Conservation (phyloP, 2,113 vertebrate species). For the Sceloporus undulatus region DNA sequence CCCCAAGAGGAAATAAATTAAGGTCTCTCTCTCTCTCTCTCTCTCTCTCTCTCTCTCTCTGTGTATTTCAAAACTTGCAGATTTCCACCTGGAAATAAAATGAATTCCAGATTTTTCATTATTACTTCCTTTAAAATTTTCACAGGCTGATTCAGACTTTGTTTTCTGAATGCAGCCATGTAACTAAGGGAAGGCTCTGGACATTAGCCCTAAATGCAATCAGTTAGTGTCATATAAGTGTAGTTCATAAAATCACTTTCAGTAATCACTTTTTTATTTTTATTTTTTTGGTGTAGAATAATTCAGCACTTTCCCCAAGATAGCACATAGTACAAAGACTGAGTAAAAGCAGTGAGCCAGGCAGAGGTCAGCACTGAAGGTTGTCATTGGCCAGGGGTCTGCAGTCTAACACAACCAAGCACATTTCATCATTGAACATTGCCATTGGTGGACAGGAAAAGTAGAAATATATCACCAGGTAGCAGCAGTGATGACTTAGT, state of each 20-base stretch:
- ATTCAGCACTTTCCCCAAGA: not conserved
- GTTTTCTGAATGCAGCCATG: not conserved
- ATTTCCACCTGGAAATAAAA: not conserved
- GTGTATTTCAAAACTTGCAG: not conserved
- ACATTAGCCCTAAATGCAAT: not conserved
- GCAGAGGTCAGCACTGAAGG: not conserved
- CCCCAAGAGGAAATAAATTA: not conserved
- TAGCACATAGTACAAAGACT: not conserved
- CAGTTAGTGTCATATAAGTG: too few species aligned
- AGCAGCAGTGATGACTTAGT: too few species aligned
- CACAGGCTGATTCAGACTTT: not conserved
- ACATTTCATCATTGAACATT: not conserved
- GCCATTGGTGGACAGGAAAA: not conserved
- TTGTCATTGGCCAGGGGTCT: not conserved
- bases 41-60: too few species aligned
- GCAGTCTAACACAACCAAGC: not conserved
- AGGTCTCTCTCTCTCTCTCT: not conserved
- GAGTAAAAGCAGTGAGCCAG: not conserved
- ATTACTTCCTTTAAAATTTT: not conserved
- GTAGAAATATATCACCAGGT: not conserved
- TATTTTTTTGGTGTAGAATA: not conserved
- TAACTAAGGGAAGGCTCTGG: not conserved
- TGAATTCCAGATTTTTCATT: not conserved
- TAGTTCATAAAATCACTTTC: not conserved
- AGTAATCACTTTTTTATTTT: not conserved